Evolutionary conservation across 2,797 vertebrate genomes (phyloP).

Genomic region (Crenichthys baileyi): DNA sequence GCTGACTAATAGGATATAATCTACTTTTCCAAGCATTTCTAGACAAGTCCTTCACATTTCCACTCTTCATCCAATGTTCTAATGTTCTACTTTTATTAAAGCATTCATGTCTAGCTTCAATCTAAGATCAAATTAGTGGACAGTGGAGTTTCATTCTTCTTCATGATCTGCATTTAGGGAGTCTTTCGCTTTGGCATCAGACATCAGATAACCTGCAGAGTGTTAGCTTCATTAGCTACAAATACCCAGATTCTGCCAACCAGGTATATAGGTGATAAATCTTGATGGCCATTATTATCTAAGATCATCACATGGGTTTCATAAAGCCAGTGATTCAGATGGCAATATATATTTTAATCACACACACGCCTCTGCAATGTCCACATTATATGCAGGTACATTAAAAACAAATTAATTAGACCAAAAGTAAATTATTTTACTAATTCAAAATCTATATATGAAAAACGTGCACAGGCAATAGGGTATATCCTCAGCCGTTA

Average conservation of each 20-base stretch:
- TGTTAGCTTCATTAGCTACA: background rate
- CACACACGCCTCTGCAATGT: background rate
- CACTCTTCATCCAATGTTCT: background rate
- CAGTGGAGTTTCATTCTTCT: background rate
- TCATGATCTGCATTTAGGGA: background rate
- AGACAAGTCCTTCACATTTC: background rate
- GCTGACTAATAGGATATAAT: background rate
- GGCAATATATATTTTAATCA: background rate
- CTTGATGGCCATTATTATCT: background rate
- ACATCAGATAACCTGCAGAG: background rate
- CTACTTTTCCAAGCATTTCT: background rate
- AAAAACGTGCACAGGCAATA: too few species aligned
- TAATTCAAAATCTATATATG: too few species aligned
- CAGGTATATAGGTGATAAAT: background rate
- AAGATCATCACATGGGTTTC: slow-evolving; percentile 10
- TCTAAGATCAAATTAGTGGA: background rate
- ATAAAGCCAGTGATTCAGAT: slow-evolving; percentile 6
- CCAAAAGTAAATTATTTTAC: too few species aligned
- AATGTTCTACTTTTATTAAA: background rate
- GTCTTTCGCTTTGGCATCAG: background rate
- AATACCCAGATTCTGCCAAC: background rate
- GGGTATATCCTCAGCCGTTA: too few species aligned
- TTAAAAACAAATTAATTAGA: too few species aligned
- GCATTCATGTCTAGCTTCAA: background rate
- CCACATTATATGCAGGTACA: too few species aligned